Evolutionary conservation across 2,888 invertebrate species (phyloP).

Genomic region (Trichopoda pennipes): DNA sequence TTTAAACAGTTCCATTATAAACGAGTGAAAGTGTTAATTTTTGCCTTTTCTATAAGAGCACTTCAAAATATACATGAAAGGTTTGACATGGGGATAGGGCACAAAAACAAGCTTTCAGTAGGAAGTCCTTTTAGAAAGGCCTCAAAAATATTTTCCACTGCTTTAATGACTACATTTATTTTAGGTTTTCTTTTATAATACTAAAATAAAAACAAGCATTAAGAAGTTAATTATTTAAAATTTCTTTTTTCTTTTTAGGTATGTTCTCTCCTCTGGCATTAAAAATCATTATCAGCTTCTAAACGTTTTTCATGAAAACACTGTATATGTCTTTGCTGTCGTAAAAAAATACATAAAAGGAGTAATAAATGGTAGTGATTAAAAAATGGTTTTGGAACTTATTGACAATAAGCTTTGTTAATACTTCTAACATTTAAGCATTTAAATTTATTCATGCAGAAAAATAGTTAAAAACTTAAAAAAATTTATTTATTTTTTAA

Average conservation of each 20-base stretch:
- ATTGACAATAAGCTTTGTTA: constrained; percentile 39
- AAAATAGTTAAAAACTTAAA: too few species aligned
- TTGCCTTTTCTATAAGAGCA: too few species aligned
- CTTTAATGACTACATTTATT: constrained; percentile 39
- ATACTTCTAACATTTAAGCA: too few species aligned
- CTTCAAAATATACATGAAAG: too few species aligned
- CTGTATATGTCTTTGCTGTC: constrained; percentile 14
- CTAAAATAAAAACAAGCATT: constrained; percentile 41
- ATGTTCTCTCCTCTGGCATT: constrained; percentile 4
- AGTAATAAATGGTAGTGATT: neutral
- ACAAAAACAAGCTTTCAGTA: too few species aligned
- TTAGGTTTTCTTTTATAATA: constrained; percentile 19
- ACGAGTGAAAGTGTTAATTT: too few species aligned
- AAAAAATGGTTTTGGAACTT: neutral
- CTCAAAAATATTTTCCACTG: constrained; percentile 36
- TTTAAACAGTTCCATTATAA: too few species aligned
- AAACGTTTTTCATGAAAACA: neutral
- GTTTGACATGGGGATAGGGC: too few species aligned
- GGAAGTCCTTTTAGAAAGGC: too few species aligned
- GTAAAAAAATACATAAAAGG: constrained; percentile 16
- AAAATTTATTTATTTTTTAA: too few species aligned
- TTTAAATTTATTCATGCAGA: too few species aligned
- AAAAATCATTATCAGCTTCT: neutral
- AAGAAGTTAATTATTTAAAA: constrained; percentile 21
- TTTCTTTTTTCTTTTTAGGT: constrained; percentile 48